A percentile compares a stretch with the other conserved stretches of the same genome.
Evolutionary conservation across 2,797 vertebrate genomes (phyloP).

Genomic region (Myotis pilosus): DNA sequence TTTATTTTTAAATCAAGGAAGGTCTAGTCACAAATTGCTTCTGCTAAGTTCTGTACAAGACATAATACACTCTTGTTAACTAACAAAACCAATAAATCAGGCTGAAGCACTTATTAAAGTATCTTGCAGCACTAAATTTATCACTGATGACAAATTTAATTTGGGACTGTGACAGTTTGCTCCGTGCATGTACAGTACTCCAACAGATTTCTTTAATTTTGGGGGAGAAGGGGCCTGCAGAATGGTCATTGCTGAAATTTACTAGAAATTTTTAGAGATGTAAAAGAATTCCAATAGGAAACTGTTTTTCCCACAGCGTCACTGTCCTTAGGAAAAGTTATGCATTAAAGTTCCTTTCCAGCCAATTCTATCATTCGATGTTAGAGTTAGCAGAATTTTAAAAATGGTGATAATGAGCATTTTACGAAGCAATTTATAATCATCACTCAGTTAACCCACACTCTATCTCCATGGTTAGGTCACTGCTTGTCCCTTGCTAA

Average conservation of each 20-base stretch:
- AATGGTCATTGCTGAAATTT: background rate
- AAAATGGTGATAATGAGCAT: conserved; percentile 59
- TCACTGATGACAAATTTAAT: conserved; percentile 78
- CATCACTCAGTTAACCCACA: conserved; percentile 58
- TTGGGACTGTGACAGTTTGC: conserved; percentile 65
- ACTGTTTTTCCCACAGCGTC: background rate
- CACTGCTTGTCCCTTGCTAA: conserved; percentile 60
- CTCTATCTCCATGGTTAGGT: conserved; percentile 51
- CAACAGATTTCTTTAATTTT: conserved; percentile 30
- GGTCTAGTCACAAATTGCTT: conserved; percentile 71
- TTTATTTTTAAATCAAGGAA: conserved; percentile 70
- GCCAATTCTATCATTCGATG: background rate
- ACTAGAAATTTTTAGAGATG: conserved; percentile 24
- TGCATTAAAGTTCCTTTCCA: conserved; percentile 42
- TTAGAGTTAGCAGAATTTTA: conserved; percentile 51
- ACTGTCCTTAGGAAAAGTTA: background rate
- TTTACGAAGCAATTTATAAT: conserved; percentile 71
- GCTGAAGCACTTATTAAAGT: conserved; percentile 71
- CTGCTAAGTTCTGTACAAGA: conserved; percentile 69
- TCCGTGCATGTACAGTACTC: conserved; percentile 37
- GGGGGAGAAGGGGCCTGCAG: no score
- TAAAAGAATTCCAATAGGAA: conserved; percentile 26
- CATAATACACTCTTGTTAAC: conserved; percentile 72
- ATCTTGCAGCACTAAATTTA: conserved; percentile 72
- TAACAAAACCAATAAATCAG: conserved; percentile 78